Conservation (phyloP, 2,797 vertebrate species). For the Chloroceryle inda region DNA sequence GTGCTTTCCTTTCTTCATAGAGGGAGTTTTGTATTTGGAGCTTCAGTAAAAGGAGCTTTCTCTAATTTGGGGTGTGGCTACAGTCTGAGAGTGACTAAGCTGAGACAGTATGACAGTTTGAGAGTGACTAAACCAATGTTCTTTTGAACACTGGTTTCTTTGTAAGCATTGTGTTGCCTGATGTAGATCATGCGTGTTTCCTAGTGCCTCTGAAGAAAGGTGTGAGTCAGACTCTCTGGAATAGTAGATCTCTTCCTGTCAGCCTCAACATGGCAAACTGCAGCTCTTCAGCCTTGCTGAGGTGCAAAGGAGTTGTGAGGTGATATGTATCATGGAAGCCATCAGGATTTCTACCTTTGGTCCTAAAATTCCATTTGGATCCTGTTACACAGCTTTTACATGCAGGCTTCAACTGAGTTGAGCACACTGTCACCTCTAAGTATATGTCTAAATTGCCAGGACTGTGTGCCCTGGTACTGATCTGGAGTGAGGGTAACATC, state of each 20-base stretch:
- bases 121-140: neutral
- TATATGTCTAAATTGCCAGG: neutral
- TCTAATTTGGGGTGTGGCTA: neutral
- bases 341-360: neutral
- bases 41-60: neutral
- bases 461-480: neutral
- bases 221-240: neutral
- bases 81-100: neutral
- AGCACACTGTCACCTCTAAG: neutral
- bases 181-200: neutral
- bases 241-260: neutral
- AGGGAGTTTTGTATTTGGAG: neutral
- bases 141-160: neutral
- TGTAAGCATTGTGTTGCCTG: neutral
- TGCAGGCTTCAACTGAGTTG: neutral
- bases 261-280: neutral
- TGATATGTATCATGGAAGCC: neutral
- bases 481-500: neutral
- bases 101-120: neutral
- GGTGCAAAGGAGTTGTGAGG: rapidly evolving
- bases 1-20: neutral
- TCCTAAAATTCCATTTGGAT: neutral
- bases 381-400: neutral
- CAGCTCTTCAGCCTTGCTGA: neutral
- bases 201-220: neutral